phyloP scores from a whole-genome alignment of 37 sponge, comb jelly and placozoan genomes.

The Lycopodina hypogea region DNA sequence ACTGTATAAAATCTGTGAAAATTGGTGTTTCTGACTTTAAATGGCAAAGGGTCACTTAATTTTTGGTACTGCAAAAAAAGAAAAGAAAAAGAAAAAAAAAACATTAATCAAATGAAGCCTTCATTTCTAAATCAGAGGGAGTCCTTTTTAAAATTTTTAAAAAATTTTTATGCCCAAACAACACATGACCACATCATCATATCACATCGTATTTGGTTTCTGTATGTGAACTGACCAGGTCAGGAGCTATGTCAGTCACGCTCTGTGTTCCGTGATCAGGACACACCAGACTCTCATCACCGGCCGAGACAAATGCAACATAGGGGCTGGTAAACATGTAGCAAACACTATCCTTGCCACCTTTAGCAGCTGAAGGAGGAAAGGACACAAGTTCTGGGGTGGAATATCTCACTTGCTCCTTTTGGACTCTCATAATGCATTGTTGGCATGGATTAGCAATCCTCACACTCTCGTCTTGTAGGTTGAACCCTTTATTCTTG shows the following conservation, averaged over 20 bases:
- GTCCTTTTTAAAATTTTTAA: no score
- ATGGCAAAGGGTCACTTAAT: no score
- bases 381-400: neutral
- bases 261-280: conserved; percentile 47
- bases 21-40: no score
- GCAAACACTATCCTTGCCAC: neutral
- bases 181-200: no score
- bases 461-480: neutral
- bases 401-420: neutral
- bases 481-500: conserved; percentile 29
- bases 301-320: conserved; percentile 7
- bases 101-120: no score
- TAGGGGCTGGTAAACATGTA: conserved; percentile 53
- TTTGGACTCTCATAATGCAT: conserved; percentile 11
- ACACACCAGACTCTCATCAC: conserved; percentile 23
- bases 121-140: no score
- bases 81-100: no score
- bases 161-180: no score
- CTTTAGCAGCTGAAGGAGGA: neutral
- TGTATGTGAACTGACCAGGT: conserved; percentile 62
- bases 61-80: no score
- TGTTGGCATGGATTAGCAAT: conserved; percentile 41
- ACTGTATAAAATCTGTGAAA: no score
- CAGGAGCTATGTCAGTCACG: conserved; percentile 66
- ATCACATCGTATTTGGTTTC: no score